Base-by-base conservation (phyloP, 2,888 invertebrate species). In the Drosophila paramelanica region DNA sequence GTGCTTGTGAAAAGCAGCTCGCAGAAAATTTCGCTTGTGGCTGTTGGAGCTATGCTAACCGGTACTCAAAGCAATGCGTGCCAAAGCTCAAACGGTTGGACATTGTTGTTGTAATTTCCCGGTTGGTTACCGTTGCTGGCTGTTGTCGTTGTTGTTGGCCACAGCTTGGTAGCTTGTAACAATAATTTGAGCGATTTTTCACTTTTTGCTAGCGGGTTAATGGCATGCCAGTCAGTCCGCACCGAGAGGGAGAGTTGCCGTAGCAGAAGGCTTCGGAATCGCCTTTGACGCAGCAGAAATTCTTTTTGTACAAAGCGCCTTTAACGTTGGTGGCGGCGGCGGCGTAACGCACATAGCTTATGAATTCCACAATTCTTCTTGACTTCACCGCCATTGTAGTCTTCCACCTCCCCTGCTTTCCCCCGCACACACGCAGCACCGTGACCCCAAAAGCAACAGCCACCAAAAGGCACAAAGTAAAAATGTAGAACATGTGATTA, bases 111-210 rank as follows among this genome's bases (percentile, higher is more conserved):
- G 51, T 64, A 49, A 31, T 46, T 45, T 17, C 14, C 14, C 25
- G 39, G 65, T 20, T 17, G 50, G 23, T 57, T 17, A 45, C 27
- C 20, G 52, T 50, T 23, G 33, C 43, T 57, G 56, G 57, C 53
- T 67, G 46, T 51, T 55, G 50, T 17, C 17, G 49, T 42, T 67
- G 52, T 46, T 73, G 57, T 59, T 55, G 43, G 38, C 33, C 58
- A 69, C 53, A 50, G 57, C 53, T 61, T 57, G 70, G 60, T 61
- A 77, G 82, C 79, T 75, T 80, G 79, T 67, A 71, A 77, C 88
- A 84, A 84, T 88, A 88, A 84, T 84, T 85, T 72, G 67, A 86
- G 80, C 77, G 77, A 72, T 79, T 81, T 81, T 82, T 65, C 72
- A 73, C 73, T 78, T 82, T 88, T 84, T 82, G 66, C 61, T 53